Base-by-base conservation (phyloP, 2,797 vertebrate species). In the Molossus molossus region DNA sequence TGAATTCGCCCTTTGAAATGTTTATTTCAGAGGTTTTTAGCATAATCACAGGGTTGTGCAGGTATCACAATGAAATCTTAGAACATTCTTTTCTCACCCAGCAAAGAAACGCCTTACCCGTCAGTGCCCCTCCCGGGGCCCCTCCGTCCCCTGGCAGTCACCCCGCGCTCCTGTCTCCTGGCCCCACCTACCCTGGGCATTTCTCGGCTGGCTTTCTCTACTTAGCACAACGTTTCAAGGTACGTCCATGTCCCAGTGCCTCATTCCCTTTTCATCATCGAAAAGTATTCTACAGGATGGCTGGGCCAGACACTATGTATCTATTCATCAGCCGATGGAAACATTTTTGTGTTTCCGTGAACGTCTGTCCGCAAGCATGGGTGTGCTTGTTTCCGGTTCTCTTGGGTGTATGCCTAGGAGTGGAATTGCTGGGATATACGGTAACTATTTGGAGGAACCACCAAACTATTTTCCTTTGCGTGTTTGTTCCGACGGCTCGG, bases 121-220 rank as follows among this genome's bases (percentile, higher is more conserved):
- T 57, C 5, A 91, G n/a, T 17, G 9, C 50, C 23, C 79, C 50
- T 45, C 40, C n/a, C 10, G 8, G 55, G 9, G 7, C 4, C 33
- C 17, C 0, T 15, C 17, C 14, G 0, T 1, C 20, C 18, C 37
- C 25, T 12, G 12, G 58, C 8, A 25, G 45, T 10, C 1, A 29
- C 20, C 9, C 3, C 6, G 40, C 40, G 40, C 6, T 5, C 40
- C 40, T 45, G 40, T 45, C 40, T 45, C 40, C 40, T 9, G 9
- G 12, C 33, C 27, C 14, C 25, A 10, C 37, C 70, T 29, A 11
- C 18, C 45, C 33, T 72, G 18, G 37, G 14, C 9, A 37, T 58
- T 82, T 58, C 6, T 37, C 27, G 67, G 18, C 50, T 58, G 55
- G 18, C 25, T 62, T 29, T 29, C 65, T 75, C n/a, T 3, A 40